Conservation (phyloP, 2,113 vertebrate genomes). For the Platycercus adscitus region DNA sequence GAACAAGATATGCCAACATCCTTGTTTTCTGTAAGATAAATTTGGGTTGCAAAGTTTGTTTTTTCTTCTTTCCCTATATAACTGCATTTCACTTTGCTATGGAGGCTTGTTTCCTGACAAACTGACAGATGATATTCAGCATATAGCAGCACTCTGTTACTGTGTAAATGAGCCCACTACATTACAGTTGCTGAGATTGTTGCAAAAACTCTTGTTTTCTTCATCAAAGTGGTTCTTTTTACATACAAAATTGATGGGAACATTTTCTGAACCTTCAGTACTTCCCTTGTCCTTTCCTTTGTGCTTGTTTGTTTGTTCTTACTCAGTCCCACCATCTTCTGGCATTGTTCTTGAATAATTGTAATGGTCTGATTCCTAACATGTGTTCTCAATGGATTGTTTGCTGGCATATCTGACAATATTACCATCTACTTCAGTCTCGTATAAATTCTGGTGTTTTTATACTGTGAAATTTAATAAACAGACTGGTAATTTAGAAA, state of each 20-base stretch:
- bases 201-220: background rate
- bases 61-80: background rate
- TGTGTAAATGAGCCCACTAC: background rate
- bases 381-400: constrained; percentile 12
- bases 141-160: background rate
- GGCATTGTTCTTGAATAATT: constrained; percentile 40
- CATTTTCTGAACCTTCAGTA: background rate
- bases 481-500: constrained; percentile 42
- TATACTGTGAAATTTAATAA: constrained; percentile 56
- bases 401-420: constrained; percentile 33
- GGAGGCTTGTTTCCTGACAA: background rate
- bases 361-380: constrained; percentile 5
- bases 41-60: background rate
- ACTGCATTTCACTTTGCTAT: background rate
- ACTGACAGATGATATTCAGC: background rate
- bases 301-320: constrained; percentile 19
- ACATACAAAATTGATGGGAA: background rate
- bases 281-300: background rate
- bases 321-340: constrained; percentile 2
- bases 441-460: constrained; percentile 20
- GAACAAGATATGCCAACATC: background rate
- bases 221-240: background rate
- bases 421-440: constrained; percentile 17
- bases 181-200: background rate
- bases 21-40: background rate